A percentile compares a stretch with the other conserved stretches of the same genome.
Evolutionary conservation across 2,113 vertebrate genomes (phyloP).

Genomic region (Salvelinus namaycush): DNA sequence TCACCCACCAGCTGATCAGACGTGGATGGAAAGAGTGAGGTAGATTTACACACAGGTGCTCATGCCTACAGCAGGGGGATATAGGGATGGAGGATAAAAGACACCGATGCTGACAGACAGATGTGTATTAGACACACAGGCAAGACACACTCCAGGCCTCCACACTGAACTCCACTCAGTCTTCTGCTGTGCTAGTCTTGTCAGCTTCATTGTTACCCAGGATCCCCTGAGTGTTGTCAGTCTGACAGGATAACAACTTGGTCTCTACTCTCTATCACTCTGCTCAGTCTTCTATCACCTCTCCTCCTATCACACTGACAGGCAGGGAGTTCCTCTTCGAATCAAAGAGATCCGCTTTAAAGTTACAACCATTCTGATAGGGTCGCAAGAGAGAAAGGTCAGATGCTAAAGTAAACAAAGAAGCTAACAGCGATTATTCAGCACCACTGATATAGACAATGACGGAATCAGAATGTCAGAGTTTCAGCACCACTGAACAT

Average conservation of each 20-base stretch:
- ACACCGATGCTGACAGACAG: not conserved
- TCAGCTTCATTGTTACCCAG: constrained; percentile 28
- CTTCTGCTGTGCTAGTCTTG: constrained; percentile 33
- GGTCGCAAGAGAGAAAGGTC: not conserved
- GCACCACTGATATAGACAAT: no score
- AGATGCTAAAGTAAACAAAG: not conserved
- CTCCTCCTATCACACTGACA: not conserved
- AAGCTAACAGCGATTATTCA: no score
- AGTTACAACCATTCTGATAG: not conserved
- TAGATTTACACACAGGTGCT: not conserved
- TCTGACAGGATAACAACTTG: constrained; percentile 33
- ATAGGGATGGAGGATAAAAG: constrained; percentile 1
- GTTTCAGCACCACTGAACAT: no score
- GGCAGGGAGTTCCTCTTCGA: not conserved
- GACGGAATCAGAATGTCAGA: no score
- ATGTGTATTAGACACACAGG: constrained; percentile 2
- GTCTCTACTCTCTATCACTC: constrained; percentile 3
- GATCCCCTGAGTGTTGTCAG: constrained; percentile 34
- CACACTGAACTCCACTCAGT: constrained; percentile 10
- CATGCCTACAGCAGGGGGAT: not conserved
- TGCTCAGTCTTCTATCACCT: constrained; percentile 1
- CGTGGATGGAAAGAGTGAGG: not conserved
- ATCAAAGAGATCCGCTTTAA: not conserved
- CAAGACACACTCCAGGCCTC: not conserved
- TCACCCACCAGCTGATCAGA: not conserved